Percentiles rank a stretch among this genome's conserved stretches.
Conservation (phyloP, 2,888 invertebrate species). For the Achlya flavicornis region DNA sequence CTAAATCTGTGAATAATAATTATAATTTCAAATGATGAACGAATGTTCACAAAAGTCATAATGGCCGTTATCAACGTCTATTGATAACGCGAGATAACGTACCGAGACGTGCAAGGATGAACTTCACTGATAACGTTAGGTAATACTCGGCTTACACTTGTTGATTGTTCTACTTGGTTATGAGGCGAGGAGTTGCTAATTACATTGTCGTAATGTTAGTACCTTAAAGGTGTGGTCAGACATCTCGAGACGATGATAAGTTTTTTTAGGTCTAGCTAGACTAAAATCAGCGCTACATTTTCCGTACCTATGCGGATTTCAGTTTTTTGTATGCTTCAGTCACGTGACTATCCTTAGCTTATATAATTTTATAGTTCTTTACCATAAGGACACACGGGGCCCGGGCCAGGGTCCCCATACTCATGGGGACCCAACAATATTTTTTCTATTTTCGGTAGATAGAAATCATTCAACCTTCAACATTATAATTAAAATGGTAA, state of each 20-base stretch:
- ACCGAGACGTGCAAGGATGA: slow-evolving; percentile 8
- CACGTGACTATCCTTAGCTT: no score
- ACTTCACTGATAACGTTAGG: slow-evolving; percentile 1
- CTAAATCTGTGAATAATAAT: not conserved
- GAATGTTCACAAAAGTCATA: slow-evolving; percentile 1
- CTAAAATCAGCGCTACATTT: no score
- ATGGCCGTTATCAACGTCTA: not conserved
- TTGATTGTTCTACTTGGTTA: not conserved
- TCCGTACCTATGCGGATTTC: no score
- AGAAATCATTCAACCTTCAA: no score
- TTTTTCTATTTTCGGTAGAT: no score
- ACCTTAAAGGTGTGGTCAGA: not conserved
- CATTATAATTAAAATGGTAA: no score
- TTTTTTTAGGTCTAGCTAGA: no score
- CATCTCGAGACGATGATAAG: not conserved
- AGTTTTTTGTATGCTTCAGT: no score
- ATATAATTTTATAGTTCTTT: no score
- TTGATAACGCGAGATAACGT: not conserved
- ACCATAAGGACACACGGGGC: no score
- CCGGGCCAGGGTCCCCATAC: no score
- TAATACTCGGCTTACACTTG: not conserved
- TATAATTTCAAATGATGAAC: not conserved
- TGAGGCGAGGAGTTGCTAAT: not conserved
- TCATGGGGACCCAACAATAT: no score
- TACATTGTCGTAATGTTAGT: not conserved